These are phyloP conservation scores for Rhineura floridana DNA, from an alignment of 2,113 vertebrate species.

Conservation along the genomic window DNA sequence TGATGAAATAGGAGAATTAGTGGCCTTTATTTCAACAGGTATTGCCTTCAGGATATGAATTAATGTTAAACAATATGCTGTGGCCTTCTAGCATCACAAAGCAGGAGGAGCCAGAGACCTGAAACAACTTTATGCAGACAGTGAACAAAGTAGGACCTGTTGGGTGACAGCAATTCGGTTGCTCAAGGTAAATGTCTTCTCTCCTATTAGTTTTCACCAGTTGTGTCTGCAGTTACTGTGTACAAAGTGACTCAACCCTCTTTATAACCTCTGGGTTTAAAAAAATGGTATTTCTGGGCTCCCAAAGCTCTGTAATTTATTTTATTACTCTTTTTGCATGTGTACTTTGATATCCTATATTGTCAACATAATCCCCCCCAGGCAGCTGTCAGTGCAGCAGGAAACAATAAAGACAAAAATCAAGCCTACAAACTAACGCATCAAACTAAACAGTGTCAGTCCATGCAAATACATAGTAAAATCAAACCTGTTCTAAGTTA, in stretches of 20 bases:
- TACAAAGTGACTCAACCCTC: neutral
- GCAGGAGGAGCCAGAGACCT: conserved; percentile 89
- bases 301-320: neutral
- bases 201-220: neutral
- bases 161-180: conserved; percentile 97
- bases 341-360: no score
- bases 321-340: no score
- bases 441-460: no score
- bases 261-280: neutral
- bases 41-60: conserved; percentile 83
- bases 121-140: conserved; percentile 96
- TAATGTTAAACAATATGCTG: conserved; percentile 86
- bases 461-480: no score
- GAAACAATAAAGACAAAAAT: no score
- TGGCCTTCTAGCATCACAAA: conserved; percentile 90
- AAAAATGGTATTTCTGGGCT: neutral
- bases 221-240: neutral
- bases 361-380: no score
- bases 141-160: conserved; percentile 91
- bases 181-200: conserved; percentile 88
- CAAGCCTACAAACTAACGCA: no score
- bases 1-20: conserved; percentile 85
- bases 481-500: no score
- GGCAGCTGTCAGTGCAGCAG: no score
- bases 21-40: conserved; percentile 89